Conservation (phyloP, 2,797 vertebrate species). For the Takifugu rubripes region DNA sequence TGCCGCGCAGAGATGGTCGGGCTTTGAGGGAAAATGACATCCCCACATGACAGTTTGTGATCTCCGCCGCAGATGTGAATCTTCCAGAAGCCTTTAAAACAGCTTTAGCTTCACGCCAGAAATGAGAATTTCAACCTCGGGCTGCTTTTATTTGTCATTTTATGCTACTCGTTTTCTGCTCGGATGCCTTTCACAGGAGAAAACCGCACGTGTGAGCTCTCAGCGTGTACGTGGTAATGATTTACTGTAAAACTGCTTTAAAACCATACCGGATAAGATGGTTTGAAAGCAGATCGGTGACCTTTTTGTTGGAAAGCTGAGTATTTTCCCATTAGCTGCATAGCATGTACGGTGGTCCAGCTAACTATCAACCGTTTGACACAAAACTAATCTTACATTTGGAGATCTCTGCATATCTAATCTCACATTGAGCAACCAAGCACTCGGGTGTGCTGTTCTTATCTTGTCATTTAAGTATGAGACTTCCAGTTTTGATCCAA, state of each 20-base stretch:
- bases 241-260: too few species aligned
- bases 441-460: slow-evolving; percentile 17
- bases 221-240: too few species aligned
- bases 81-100: slow-evolving; percentile 3
- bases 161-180: neutral
- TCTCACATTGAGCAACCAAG: slow-evolving; percentile 50
- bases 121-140: neutral
- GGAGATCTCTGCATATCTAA: slow-evolving; percentile 32
- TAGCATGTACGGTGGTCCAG: too few species aligned
- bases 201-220: too few species aligned
- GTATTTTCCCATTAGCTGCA: neutral
- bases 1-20: slow-evolving; percentile 43
- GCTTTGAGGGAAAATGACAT: slow-evolving; percentile 41
- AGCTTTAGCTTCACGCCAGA: neutral
- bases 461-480: slow-evolving; percentile 17
- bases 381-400: slow-evolving; percentile 17
- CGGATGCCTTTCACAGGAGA: neutral
- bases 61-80: slow-evolving; percentile 8
- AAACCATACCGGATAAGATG: too few species aligned
- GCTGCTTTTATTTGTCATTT: neutral
- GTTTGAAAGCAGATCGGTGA: too few species aligned
- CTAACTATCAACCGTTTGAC: neutral
- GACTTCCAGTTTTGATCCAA: neutral
- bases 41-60: slow-evolving; percentile 41
- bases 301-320: neutral